A percentile compares a stretch with the other conserved stretches of the same genome.
phyloP scores from a whole-genome alignment of 2,113 vertebrate species.

The Podarcis raffonei region DNA sequence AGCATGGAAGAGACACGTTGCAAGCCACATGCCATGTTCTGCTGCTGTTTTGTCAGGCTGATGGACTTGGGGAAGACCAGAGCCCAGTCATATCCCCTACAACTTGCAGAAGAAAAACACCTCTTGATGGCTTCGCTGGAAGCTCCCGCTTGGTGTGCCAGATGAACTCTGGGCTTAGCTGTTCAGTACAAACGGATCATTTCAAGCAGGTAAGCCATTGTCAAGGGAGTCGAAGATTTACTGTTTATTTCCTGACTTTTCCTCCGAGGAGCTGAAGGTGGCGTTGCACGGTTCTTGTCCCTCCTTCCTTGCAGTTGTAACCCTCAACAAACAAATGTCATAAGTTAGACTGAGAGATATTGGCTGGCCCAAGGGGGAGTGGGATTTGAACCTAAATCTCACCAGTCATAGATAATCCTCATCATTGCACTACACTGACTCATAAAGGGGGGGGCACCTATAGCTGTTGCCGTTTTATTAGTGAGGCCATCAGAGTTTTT shows the following conservation, averaged over 20 bases:
- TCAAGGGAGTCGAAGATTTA: background rate
- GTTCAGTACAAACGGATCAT: background rate
- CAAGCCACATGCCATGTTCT: background rate
- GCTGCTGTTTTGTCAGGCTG: too few species aligned
- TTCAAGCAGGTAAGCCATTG: background rate
- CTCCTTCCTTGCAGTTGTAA: background rate
- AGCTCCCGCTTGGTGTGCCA: too few species aligned
- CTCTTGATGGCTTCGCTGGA: background rate
- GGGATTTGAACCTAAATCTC: background rate
- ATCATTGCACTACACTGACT: background rate
- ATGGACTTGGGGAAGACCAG: background rate
- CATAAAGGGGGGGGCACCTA: background rate
- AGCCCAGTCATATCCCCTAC: background rate
- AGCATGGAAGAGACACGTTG: background rate
- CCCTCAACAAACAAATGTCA: background rate
- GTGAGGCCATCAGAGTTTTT: background rate
- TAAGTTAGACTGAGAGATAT: background rate
- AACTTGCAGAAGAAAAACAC: too few species aligned
- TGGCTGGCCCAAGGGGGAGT: background rate
- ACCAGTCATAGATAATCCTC: background rate
- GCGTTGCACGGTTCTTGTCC: background rate
- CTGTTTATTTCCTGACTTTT: background rate
- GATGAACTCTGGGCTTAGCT: background rate
- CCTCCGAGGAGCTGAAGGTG: background rate
- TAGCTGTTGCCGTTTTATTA: too few species aligned